phyloP scores from a whole-genome alignment of 2,113 vertebrate species.

The Mastomys natalensis region DNA sequence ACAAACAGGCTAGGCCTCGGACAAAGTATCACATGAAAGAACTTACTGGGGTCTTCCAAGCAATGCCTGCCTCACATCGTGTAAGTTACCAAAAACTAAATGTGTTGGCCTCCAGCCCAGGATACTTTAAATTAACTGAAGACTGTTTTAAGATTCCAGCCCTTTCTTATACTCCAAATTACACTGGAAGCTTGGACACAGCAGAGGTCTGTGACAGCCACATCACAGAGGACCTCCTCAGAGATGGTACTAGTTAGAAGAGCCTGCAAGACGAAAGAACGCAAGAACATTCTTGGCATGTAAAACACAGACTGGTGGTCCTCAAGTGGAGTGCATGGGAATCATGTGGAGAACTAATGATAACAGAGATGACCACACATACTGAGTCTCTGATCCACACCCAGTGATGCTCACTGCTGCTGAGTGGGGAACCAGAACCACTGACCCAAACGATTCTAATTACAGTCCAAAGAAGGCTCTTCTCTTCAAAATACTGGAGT shows the following conservation, averaged over 20 bases:
- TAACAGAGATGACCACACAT: neutral
- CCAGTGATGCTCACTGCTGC: neutral
- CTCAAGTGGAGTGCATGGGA: neutral
- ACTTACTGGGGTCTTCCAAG: slow-evolving; percentile 9
- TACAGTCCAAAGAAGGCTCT: neutral
- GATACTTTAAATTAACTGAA: slow-evolving; percentile 14
- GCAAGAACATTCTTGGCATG: neutral
- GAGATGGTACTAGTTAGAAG: neutral
- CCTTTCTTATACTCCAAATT: neutral
- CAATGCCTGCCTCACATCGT: neutral
- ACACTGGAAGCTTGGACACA: neutral
- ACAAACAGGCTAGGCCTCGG: neutral
- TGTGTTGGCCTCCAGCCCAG: neutral
- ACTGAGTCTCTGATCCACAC: neutral
- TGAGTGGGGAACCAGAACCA: neutral
- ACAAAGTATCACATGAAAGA: neutral
- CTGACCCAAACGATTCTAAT: neutral
- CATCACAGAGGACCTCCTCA: neutral
- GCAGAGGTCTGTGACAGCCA: neutral
- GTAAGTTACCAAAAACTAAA: slow-evolving; percentile 29
- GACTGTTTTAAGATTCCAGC: slow-evolving; percentile 30
- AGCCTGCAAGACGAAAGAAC: slow-evolving; percentile 8
- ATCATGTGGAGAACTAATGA: neutral
- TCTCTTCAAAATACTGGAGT: neutral
- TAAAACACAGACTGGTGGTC: neutral